phyloP scores from a whole-genome alignment of 2,113 vertebrate species.

The Sitta europaea region DNA sequence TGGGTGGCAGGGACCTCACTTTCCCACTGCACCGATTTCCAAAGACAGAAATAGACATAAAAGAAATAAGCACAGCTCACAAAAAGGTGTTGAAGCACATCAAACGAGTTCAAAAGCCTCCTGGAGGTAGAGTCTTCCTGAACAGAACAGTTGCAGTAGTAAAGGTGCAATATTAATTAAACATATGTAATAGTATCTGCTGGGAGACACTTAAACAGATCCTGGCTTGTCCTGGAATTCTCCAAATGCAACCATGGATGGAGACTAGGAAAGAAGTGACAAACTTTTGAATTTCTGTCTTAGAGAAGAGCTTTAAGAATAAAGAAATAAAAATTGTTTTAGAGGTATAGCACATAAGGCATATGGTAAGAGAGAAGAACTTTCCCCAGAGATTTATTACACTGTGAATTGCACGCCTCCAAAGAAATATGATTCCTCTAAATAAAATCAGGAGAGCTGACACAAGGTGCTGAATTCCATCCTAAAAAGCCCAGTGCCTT shows the following conservation, averaged over 20 bases:
- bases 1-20: not conserved
- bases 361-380: not conserved
- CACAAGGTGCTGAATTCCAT: not conserved
- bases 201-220: not conserved
- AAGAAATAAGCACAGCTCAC: not conserved
- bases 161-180: not conserved
- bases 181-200: not conserved
- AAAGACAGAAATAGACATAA: conserved; percentile 8
- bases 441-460: not conserved
- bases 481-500: not conserved
- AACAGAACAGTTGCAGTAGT: not conserved
- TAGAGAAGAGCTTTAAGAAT: not conserved
- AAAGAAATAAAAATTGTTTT: not conserved
- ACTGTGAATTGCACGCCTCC: not conserved
- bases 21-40: not conserved
- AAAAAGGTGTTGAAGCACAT: not conserved
- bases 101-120: not conserved
- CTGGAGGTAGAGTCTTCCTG: not conserved
- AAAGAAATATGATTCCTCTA: not conserved
- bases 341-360: not conserved
- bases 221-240: not conserved
- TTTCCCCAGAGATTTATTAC: not conserved
- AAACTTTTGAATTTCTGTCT: not conserved
- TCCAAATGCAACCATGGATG: not conserved
- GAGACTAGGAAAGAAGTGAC: not conserved